Evolutionary conservation across 1,140 invertebrate species (phyloP), one percentile per base, ranked within the genome.

Genomic region (Drosophila varians): DNA sequence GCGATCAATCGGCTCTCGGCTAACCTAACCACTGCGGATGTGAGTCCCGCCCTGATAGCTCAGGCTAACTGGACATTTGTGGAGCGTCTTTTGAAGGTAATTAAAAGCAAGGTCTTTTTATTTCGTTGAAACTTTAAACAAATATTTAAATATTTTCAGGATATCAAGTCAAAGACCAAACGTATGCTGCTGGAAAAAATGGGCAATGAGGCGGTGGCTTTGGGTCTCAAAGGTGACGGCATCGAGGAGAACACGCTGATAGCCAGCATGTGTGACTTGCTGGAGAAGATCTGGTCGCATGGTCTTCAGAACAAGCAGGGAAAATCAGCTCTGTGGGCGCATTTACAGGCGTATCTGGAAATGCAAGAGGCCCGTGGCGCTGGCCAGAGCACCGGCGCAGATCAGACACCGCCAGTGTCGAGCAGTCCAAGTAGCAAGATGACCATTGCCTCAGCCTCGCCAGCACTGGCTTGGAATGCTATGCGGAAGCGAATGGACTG

Each of bases 11-110:
- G 90, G 3, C 64, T 90, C 1, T 91, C 90, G 21, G 90, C 90
- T 1, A 91, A 91, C 70, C 42, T 91, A 7, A 83, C 89, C 14
- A 89, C 87, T 19, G 75, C 89, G 11, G 90, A 91, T 48, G 78
- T 91, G 18, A 91, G 90, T 79, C 90, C 90, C 3, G 89, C 96
- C 4, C 92, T 96, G n/a, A 96, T 98, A 75, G 97, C 97, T n/a
- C 97, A 99, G 91, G 97, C 97, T 11, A 99, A 99, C 92, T 98
- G 97, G 96, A 97, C 97, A 36, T 99, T 99, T 93, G 98, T 99
- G 14, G 97, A 99, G 90, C 98, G 98, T 87, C 93, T 99, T 66
- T 92, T 99, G 11, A 98, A 98, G 94, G 97, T 98, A 93, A 49
- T 12, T 16, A 2, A 6, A 11, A 28, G 0, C n/a, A n/a, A n/a